Base-by-base conservation (phyloP, 2,888 invertebrate species). In the Tachina fera region DNA sequence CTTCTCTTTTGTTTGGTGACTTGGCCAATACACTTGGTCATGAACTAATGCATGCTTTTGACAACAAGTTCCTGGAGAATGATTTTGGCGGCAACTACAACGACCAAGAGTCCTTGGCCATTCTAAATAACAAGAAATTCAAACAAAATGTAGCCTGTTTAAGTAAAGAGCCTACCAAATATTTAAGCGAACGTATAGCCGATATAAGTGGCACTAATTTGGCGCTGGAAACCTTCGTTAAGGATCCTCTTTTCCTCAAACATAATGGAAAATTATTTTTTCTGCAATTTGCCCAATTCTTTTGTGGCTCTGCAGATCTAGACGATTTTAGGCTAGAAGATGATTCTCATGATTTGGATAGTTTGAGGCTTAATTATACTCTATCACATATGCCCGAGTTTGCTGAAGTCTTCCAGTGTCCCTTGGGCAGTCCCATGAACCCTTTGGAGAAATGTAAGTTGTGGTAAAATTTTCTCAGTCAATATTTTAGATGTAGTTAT, bases 271-370 rank as follows among this genome's bases (percentile, higher is more conserved):
- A 84, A 1, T 13, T 91, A 16, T 91, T 89, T 75, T 91, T 91
- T 67, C 78, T 91, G 13, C 91, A 91, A 56, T 91, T 91, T 31
- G 90, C 91, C 9, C 91, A 91, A 58, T 91, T 91, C 86, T 91
- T 91, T 74, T 91, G 91, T 70, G 91, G 90, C 51, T 87, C 89
- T n/a, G 9, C 71, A 0, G 16, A 47, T 10, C 9, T 41, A 11
- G 51, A 16, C 0, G 56, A 51, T 0, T 87, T 84, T 70, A 22
- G 49, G 0, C 79, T 87, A 65, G 87, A 87, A 10, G 91, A 91
- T 77, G 74, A 76, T 1, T 87, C 65, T 56, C 91, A 91, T 56
- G 91, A 91, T 22, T 47, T 87, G 76, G 90, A 90, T 84, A 90
- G 89, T 67, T 68, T 89, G 49, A 89, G 91, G 0, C 43, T 91